Evolutionary conservation across 2,113 vertebrate species (phyloP).

Genomic region (Danionella cerebrum): DNA sequence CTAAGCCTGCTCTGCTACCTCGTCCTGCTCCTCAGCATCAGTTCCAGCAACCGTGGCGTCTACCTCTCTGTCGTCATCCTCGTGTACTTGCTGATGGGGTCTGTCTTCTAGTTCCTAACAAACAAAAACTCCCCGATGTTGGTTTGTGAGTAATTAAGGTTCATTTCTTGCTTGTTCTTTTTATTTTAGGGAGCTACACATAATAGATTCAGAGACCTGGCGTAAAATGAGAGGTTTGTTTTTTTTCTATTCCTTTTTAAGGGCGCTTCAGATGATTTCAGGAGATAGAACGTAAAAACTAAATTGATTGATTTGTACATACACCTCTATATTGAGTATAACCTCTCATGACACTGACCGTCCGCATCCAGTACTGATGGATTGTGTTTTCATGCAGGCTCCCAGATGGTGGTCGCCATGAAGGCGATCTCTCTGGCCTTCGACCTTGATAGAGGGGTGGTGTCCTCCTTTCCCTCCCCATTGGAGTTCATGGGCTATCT

Average conservation of each 20-base stretch:
- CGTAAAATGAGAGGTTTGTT: slow-evolving; percentile 87
- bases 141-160: neutral
- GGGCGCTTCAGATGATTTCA: neutral
- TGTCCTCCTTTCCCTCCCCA: slow-evolving; percentile 74
- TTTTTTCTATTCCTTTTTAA: neutral
- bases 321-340: too few species aligned
- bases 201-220: slow-evolving; percentile 89
- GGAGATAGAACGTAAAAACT: too few species aligned
- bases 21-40: slow-evolving; percentile 84
- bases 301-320: neutral
- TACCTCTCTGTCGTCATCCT: slow-evolving; percentile 86
- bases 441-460: slow-evolving; percentile 77
- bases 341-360: neutral
- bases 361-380: neutral
- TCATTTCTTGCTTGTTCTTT: slow-evolving; percentile 2
- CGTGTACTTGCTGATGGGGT: slow-evolving; percentile 88
- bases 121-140: neutral
- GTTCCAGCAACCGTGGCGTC: slow-evolving; percentile 76
- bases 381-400: slow-evolving; percentile 60
- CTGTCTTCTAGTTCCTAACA: neutral
- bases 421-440: slow-evolving; percentile 89
- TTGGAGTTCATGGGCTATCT: slow-evolving; percentile 90
- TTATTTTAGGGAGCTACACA: slow-evolving; percentile 77
- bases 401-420: slow-evolving; percentile 94
- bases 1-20: slow-evolving; percentile 88